Conservation (phyloP, 2,797 vertebrate genomes). For the Perodicticus potto region DNA sequence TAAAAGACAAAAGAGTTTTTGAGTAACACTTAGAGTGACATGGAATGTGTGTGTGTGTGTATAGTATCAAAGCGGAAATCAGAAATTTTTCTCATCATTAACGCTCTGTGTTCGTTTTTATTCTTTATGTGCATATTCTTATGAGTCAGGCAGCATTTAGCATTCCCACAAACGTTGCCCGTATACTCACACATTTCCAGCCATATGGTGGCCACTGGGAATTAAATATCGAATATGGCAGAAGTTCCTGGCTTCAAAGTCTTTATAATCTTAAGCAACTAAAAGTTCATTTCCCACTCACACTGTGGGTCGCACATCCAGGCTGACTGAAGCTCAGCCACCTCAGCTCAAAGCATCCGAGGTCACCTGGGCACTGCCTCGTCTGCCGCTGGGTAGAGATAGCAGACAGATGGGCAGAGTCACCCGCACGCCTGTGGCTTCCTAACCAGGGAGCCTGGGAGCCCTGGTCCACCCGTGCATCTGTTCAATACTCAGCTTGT, state of each 20-base stretch:
- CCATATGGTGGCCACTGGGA: not conserved
- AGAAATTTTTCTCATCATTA: slow-evolving; percentile 13
- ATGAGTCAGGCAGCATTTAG: not conserved
- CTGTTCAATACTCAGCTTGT: not conserved
- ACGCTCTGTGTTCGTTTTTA: not conserved
- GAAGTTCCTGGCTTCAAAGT: not conserved
- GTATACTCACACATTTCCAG: not conserved
- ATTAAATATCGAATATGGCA: not conserved
- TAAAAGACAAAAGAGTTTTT: slow-evolving; percentile 7
- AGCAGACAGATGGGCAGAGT: not conserved
- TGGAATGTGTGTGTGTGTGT: not conserved
- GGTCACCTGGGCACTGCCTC: not conserved
- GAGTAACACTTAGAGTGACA: not conserved
- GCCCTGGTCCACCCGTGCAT: not conserved
- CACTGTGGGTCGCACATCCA: not conserved
- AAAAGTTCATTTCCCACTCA: not conserved
- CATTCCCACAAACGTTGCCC: not conserved
- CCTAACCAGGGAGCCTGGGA: not conserved
- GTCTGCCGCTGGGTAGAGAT: not conserved
- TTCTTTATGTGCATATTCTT: not conserved
- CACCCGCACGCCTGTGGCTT: fast-evolving
- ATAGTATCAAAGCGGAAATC: not conserved
- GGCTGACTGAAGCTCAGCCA: not conserved
- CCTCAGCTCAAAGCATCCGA: not conserved
- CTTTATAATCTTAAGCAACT: not conserved